Base-by-base conservation (phyloP, 2,113 vertebrate species). In the Phylloscopus whistleri region DNA sequence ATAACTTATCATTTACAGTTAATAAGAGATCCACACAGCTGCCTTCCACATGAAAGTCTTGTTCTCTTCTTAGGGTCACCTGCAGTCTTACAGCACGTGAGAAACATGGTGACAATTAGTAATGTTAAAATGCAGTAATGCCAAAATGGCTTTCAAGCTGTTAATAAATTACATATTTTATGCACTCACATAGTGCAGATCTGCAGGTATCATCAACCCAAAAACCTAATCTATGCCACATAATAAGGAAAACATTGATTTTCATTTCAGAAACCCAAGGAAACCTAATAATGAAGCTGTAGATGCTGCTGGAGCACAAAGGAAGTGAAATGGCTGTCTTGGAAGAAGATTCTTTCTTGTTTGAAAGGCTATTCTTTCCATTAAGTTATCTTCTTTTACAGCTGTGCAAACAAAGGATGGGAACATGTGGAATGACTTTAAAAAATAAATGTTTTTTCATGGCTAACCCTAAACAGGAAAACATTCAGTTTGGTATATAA, bases 391-490 rank as follows among this genome's bases (percentile, higher is more conserved):
- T 90, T 84, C 76, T 82, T 73, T 94, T 85, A 87, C 94, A 97
- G 94, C 96, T 96, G 92, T 94, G 92, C 91, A 96, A 96, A 97
- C 84, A 97, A 94, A 90, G 79, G 49, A 62, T 79, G 28, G 69
- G 85, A 91, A 56, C 78, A 84, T 83, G 90, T 82, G 86, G 86
- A 95, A 86, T 73, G 72, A 87, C 75, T 90, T 93, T 82, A 28
- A 91, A 95, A 97, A 97, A 87, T 27, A 92, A 96, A 96, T 83
- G 83, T 37, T 77, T 58, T 63, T 94, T 94, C 63, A 58, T 55
- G 66, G 70, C 53, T 85, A 92, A 58, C 39, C 46, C 53, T 74
- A 83, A 95, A 87, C 26, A 90, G 60, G 63, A 93, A 88, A 91
- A 49, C 18, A 49, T 79, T 92, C n/a, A 28, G 17, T 55, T 87